Percentiles rank a stretch among this genome's conserved stretches.
Evolutionary conservation across 2,888 invertebrate genomes (phyloP).

Genomic region (Cataglyphis altisquamis): DNA sequence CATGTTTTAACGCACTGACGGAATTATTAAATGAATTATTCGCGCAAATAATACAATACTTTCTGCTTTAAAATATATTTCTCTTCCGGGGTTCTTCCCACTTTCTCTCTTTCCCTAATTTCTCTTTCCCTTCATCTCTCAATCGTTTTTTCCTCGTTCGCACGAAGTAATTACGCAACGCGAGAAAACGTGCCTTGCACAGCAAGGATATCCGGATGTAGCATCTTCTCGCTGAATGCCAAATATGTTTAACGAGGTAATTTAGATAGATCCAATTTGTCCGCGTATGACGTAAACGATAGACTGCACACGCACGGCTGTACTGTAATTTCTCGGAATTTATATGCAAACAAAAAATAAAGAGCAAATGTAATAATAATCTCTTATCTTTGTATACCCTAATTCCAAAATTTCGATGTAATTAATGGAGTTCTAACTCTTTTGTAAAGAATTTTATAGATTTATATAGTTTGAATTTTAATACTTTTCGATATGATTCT

Average conservation of each 20-base stretch:
- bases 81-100: not conserved
- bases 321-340: not conserved
- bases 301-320: not conserved
- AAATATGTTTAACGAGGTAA: slow-evolving; percentile 41
- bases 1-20: slow-evolving; percentile 1
- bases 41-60: not conserved
- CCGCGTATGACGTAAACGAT: slow-evolving; percentile 29
- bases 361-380: not conserved
- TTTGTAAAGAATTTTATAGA: not conserved
- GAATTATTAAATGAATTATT: slow-evolving; percentile 12
- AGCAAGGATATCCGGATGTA: slow-evolving; percentile 48
- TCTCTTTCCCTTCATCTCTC: slow-evolving; percentile 3
- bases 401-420: not conserved
- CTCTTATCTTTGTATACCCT: not conserved
- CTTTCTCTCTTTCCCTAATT: not conserved
- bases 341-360: not conserved
- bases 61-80: not conserved
- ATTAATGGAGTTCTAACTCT: not conserved
- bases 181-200: slow-evolving; percentile 25
- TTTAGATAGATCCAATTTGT: slow-evolving; percentile 36
- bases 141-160: not conserved
- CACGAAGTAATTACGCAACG: slow-evolving; percentile 33
- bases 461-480: not conserved
- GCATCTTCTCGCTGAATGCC: slow-evolving; percentile 27
- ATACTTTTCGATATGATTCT: not conserved